A percentile compares a stretch with the other conserved stretches of the same genome.
Conservation (phyloP, 2,888 invertebrate genomes). For the Anthoptus insignis region DNA sequence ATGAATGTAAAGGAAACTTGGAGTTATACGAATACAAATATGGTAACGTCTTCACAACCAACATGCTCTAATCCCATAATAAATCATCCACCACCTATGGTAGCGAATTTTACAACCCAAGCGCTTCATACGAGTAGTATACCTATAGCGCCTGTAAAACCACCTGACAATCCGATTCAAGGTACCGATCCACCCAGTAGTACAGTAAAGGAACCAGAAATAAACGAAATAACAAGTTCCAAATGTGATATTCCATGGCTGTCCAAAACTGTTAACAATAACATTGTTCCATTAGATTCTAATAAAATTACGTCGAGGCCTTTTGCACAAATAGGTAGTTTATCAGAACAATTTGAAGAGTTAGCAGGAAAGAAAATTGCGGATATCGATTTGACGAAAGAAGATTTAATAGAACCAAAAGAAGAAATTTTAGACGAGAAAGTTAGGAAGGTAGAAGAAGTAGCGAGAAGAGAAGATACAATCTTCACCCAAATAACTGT, state of each 20-base stretch:
- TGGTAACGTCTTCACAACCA: slow-evolving; percentile 65
- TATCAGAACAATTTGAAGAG: slow-evolving; percentile 70
- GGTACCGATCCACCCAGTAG: slow-evolving; percentile 82
- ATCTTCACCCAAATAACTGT: slow-evolving; percentile 82
- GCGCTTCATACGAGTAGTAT: slow-evolving; percentile 77
- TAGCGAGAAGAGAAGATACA: slow-evolving; percentile 75
- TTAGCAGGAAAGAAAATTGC: slow-evolving; percentile 57
- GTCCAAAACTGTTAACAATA: slow-evolving; percentile 82
- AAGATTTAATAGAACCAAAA: slow-evolving; percentile 35
- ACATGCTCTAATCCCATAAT: slow-evolving; percentile 72
- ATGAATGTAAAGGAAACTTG: slow-evolving; percentile 82
- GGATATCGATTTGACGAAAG: slow-evolving; percentile 51
- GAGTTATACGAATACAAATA: slow-evolving; percentile 71
- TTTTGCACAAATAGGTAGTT: slow-evolving; percentile 77
- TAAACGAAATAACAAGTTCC: slow-evolving; percentile 61
- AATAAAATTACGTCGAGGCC: slow-evolving; percentile 73
- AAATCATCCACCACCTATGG: slow-evolving; percentile 72
- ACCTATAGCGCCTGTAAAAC: slow-evolving; percentile 80
- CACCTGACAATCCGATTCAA: slow-evolving; percentile 81
- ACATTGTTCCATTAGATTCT: slow-evolving; percentile 73
- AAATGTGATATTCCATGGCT: slow-evolving; percentile 84
- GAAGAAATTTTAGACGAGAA: slow-evolving; percentile 55
- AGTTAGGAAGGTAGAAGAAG: slow-evolving; percentile 70
- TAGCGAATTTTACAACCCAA: slow-evolving; percentile 72
- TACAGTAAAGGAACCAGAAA: slow-evolving; percentile 76